Conservation (phyloP, 2,113 vertebrate species). For the Gavialis gangeticus region DNA sequence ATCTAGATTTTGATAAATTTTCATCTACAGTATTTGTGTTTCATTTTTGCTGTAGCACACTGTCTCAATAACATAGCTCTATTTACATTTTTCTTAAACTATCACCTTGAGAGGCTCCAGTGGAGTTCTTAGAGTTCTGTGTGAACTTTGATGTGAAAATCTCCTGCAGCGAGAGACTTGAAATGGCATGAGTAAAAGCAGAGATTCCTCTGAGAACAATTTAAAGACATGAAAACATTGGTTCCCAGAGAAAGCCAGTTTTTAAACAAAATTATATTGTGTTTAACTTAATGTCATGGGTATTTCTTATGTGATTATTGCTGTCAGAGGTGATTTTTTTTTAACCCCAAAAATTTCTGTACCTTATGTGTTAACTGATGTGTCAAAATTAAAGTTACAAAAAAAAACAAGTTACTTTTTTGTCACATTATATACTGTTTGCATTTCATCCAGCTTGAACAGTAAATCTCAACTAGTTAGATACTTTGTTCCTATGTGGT, state of each 20-base stretch:
- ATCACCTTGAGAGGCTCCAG: slow-evolving; percentile 24
- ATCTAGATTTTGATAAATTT: slow-evolving; percentile 35
- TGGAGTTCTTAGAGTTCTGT: slow-evolving; percentile 21
- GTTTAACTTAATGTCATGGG: slow-evolving; percentile 25
- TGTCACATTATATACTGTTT: neutral
- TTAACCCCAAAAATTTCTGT: neutral
- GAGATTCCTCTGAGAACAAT: slow-evolving; percentile 54
- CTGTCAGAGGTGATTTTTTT: slow-evolving; percentile 37
- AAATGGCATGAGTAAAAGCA: slow-evolving; percentile 39
- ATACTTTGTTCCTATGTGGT: neutral
- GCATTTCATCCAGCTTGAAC: neutral
- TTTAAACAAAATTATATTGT: slow-evolving; percentile 50
- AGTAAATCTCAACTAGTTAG: neutral
- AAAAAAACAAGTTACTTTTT: neutral
- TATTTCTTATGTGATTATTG: slow-evolving; percentile 41
- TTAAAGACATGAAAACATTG: slow-evolving; percentile 34
- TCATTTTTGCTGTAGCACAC: slow-evolving; percentile 11
- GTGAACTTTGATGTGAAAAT: slow-evolving; percentile 48
- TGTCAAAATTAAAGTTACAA: no score
- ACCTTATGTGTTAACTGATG: no score
- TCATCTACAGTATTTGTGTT: slow-evolving; percentile 22
- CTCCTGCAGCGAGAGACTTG: slow-evolving; percentile 41
- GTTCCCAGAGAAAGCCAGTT: slow-evolving; percentile 34
- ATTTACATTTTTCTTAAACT: neutral
- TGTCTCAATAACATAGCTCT: slow-evolving; percentile 3